Base-by-base conservation (phyloP, 2,797 vertebrate species). In the Melanotaenia parkinsoni region DNA sequence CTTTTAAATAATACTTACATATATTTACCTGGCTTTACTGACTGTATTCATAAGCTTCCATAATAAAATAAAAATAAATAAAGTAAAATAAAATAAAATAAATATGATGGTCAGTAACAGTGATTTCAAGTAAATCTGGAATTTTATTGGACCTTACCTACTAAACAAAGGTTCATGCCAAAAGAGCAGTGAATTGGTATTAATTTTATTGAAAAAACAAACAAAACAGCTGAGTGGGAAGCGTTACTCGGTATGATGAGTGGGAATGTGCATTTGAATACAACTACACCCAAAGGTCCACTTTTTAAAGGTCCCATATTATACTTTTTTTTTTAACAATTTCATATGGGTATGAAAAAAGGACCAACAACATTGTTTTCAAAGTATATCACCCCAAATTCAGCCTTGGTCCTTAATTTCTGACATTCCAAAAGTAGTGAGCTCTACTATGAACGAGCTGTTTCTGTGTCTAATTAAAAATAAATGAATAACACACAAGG, bases 231-330 rank as follows among this genome's bases (percentile, higher is more conserved):
- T 33, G 32, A 53, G 40, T 30, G 24, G 33, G 43, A 76, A 68
- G 63, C n/a, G 4, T 59, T 35, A 75, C 32, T 73, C 33, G n/a
- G 71, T 53, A 32, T 6, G 56, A 78, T 79, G 30, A 58, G 50
- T 57, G 68, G 5, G 80, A 53, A 51, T 28, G 79, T 76, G 40
- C 43, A 37, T 62, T 79, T 81, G 53, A 78, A 76, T 72, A 62
- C 59, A 54, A 7, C 9, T 65, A 22, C 8, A 32, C 13, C 11
- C 35, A 54, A 26, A 65, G 33, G 20, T 54, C 20, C 22, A 5
- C 16, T 38, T 56, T 57, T 20, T 20, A 28, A 28, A 28, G 28
- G 28, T 28, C 28, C 28, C 28, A 28, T 28, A 28, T 28, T 28
- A 28, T 28, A 28, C 28, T 26, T 28, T 28, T 28, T 28, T 28